Evolutionary conservation across 2,113 vertebrate species (phyloP).

Genomic region (Eira barbara): DNA sequence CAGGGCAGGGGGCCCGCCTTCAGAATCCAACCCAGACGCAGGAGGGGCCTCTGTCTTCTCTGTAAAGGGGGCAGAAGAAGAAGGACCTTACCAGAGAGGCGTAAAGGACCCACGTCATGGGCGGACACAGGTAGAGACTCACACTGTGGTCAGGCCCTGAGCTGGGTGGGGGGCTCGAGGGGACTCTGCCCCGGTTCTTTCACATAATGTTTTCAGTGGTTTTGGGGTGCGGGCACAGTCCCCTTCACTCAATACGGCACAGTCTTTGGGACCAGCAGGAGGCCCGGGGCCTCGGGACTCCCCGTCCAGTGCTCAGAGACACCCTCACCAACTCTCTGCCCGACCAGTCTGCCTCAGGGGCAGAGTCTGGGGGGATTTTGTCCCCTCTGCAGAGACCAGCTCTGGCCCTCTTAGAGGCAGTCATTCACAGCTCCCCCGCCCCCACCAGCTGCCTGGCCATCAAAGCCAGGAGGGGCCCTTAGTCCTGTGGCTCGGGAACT

Average conservation of each 20-base stretch:
- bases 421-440: not conserved
- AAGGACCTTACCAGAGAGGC: not conserved
- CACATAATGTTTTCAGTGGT: not conserved
- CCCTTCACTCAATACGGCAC: too few relatives aligned
- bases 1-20: not conserved
- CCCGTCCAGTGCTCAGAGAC: not conserved
- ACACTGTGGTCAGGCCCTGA: rapidly evolving
- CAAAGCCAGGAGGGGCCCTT: conserved; percentile 81
- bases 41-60: not conserved
- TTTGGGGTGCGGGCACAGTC: not conserved
- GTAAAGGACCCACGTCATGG: rapidly evolving
- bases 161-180: rapidly evolving
- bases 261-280: rapidly evolving
- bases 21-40: not conserved
- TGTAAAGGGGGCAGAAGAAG: not conserved
- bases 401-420: not conserved
- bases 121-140: not conserved
- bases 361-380: conserved; percentile 54
- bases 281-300: not conserved
- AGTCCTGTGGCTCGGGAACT: conserved; percentile 88
- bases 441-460: not conserved
- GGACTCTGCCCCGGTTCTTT: not conserved
- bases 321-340: too few relatives aligned
- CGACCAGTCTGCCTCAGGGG: not conserved
- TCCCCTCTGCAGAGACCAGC: not conserved